These are phyloP conservation scores for Caenorhabditis sinica DNA, from an alignment of 2,888 invertebrate genomes.

Conservation along the genomic window DNA sequence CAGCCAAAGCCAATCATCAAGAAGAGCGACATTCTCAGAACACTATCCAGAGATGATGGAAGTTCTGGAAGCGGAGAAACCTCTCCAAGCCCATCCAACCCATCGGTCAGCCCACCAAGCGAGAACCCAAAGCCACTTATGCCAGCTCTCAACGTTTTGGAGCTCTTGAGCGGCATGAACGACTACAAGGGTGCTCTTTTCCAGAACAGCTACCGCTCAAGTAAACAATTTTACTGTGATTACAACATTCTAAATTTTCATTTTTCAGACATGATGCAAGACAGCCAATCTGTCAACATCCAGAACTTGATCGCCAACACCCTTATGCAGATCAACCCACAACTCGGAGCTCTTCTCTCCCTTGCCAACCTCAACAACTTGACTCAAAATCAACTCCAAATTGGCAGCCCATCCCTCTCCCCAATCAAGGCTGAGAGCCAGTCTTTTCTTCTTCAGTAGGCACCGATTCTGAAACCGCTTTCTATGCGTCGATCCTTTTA, in stretches of 20 bases:
- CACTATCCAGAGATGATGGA: slow-evolving; percentile 64
- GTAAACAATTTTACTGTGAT: slow-evolving; percentile 21
- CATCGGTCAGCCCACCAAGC: slow-evolving; percentile 68
- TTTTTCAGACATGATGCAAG: slow-evolving; percentile 56
- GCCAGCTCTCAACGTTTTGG: slow-evolving; percentile 55
- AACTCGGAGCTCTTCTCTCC: slow-evolving; percentile 62
- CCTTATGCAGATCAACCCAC: slow-evolving; percentile 51
- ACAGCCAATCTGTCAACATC: slow-evolving; percentile 29
- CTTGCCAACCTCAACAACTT: slow-evolving; percentile 51
- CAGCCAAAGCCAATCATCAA: slow-evolving; percentile 54
- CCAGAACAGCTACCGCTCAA: slow-evolving; percentile 50
- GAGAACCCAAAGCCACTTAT: slow-evolving; percentile 72
- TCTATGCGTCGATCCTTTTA: slow-evolving; percentile 65
- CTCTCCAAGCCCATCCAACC: slow-evolving; percentile 68
- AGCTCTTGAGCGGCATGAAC: slow-evolving; percentile 45
- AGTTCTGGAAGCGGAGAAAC: slow-evolving; percentile 69
- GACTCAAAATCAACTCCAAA: slow-evolving; percentile 51
- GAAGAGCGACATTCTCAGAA: slow-evolving; percentile 48
- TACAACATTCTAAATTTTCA: neutral
- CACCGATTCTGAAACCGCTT: slow-evolving; percentile 58
- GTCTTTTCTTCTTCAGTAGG: slow-evolving; percentile 69
- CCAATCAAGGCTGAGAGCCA: slow-evolving; percentile 70
- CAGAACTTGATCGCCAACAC: slow-evolving; percentile 55
- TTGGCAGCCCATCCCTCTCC: slow-evolving; percentile 61
- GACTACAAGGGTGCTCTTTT: slow-evolving; percentile 67